Evolutionary conservation across 2,797 vertebrate genomes (phyloP).

Genomic region (Saxicola maurus): DNA sequence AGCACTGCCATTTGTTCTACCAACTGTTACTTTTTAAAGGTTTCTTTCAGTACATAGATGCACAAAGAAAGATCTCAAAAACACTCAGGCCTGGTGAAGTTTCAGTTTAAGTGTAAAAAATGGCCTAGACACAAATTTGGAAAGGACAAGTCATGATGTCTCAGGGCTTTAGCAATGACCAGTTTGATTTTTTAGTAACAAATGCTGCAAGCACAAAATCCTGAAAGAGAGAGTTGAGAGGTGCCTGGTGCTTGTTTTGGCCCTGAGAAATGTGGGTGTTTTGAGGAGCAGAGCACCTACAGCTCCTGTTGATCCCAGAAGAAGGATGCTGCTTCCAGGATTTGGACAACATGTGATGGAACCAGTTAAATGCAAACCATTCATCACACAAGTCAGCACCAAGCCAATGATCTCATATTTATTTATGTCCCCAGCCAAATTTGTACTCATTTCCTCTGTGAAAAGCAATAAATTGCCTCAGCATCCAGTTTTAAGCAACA

Average conservation of each 20-base stretch:
- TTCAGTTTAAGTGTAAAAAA: not conserved
- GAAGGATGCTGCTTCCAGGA: not conserved
- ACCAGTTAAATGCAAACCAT: not conserved
- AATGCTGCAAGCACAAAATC: not conserved
- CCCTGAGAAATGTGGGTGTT: not conserved
- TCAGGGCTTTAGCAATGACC: not conserved
- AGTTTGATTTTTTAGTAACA: not conserved
- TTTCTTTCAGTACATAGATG: not conserved
- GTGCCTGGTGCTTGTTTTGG: not conserved
- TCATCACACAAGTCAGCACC: not conserved
- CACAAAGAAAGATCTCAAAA: not conserved
- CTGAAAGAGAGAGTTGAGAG: not conserved
- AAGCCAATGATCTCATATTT: conserved; percentile 32
- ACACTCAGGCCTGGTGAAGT: not conserved
- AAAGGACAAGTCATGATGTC: not conserved
- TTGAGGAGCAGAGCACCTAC: not conserved
- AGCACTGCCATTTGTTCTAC: not conserved
- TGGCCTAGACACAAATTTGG: not conserved
- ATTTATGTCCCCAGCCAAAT: conserved; percentile 18
- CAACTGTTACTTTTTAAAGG: not conserved
- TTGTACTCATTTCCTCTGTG: conserved; percentile 24
- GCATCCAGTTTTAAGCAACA: not conserved
- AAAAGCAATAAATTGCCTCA: conserved; percentile 23
- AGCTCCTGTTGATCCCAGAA: not conserved
- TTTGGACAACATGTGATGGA: not conserved